Evolutionary conservation across 2,888 invertebrate genomes (phyloP).

Genomic region (Phengaris arion): DNA sequence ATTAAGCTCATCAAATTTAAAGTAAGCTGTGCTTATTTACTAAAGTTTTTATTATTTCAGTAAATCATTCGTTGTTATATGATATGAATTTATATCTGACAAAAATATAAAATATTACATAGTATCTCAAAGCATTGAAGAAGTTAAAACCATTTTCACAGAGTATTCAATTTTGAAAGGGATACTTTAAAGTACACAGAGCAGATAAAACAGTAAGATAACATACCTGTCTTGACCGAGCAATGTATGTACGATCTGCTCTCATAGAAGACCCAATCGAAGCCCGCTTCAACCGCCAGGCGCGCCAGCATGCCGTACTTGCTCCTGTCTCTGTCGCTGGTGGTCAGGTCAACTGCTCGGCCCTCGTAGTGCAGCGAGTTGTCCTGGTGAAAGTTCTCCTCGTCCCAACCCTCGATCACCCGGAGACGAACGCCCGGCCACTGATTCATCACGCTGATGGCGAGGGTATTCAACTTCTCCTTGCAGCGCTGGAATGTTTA

Average conservation of each 20-base stretch:
- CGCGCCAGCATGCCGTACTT: slow-evolving; percentile 98
- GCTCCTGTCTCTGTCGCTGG: slow-evolving; percentile 93
- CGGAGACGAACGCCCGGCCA: slow-evolving; percentile 97
- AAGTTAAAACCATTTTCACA: too few species aligned
- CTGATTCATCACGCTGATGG: slow-evolving; percentile 98
- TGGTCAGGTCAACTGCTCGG: slow-evolving; percentile 96
- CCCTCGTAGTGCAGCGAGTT: slow-evolving; percentile 98
- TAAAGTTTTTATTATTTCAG: too few species aligned
- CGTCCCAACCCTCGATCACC: slow-evolving; percentile 98
- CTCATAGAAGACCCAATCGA: slow-evolving; percentile 99
- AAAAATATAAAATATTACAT: too few species aligned
- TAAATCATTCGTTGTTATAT: too few species aligned
- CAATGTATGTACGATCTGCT: slow-evolving; percentile 97
- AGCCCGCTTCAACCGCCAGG: slow-evolving; percentile 97
- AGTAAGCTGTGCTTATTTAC: too few species aligned
- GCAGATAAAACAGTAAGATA: too few species aligned
- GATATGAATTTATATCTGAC: too few species aligned
- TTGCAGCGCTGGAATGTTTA: slow-evolving; percentile 91
- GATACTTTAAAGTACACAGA: too few species aligned
- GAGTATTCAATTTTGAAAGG: too few species aligned
- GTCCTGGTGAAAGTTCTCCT: slow-evolving; percentile 86
- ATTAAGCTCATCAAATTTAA: too few species aligned
- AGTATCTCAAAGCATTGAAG: too few species aligned
- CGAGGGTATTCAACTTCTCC: slow-evolving; percentile 95
- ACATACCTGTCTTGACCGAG: slow-evolving; percentile 97